These are phyloP conservation scores for Flexamia atlantica DNA, from an alignment of 2,888 invertebrate genomes.

Conservation along the genomic window DNA sequence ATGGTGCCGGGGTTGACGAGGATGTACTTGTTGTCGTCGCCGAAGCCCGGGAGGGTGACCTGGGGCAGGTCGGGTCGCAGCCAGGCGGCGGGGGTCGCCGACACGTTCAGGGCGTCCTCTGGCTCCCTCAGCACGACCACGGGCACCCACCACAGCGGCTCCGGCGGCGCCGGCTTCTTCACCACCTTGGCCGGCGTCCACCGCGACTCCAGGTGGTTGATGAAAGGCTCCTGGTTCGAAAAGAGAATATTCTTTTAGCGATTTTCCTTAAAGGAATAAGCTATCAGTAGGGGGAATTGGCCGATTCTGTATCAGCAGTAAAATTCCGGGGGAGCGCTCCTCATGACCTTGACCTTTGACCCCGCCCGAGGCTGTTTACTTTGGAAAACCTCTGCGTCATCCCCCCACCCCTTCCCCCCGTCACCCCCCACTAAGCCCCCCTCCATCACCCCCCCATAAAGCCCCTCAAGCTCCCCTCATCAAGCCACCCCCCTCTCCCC, in stretches of 20 bases:
- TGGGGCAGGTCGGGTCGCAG: slow-evolving; percentile 53
- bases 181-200: slow-evolving; percentile 67
- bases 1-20: slow-evolving; percentile 92
- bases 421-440: too few relatives aligned
- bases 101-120: slow-evolving; percentile 62
- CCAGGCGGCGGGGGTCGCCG: slow-evolving; percentile 57
- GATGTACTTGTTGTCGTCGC: slow-evolving; percentile 73
- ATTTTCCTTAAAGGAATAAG: too few relatives aligned
- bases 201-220: slow-evolving; percentile 67
- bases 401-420: too few relatives aligned
- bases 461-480: too few relatives aligned
- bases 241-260: neutral
- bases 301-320: too few relatives aligned
- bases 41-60: slow-evolving; percentile 4
- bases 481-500: too few relatives aligned
- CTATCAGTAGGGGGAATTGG: too few relatives aligned
- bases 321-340: too few relatives aligned
- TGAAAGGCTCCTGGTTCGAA: slow-evolving; percentile 66
- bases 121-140: slow-evolving; percentile 53
- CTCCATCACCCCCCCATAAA: too few relatives aligned
- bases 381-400: too few relatives aligned
- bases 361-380: too few relatives aligned
- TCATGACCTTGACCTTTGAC: too few relatives aligned
- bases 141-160: slow-evolving; percentile 68
- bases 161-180: slow-evolving; percentile 65